Evolutionary conservation across 2,113 vertebrate species (phyloP).

Genomic region (Spermophilus dauricus): DNA sequence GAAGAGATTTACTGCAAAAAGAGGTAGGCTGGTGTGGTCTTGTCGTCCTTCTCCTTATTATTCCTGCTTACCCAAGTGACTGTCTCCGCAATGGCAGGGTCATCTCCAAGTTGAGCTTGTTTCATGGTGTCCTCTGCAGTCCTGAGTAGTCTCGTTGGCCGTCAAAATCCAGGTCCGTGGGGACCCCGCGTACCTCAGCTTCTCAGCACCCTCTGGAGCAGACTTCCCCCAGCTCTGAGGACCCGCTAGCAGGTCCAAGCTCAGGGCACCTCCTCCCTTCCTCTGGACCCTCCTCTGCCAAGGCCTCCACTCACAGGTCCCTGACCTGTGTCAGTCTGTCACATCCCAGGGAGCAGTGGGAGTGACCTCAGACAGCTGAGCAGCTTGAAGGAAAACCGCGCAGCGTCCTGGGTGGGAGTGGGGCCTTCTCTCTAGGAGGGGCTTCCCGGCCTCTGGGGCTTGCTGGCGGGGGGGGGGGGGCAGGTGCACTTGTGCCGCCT

Average conservation of each 20-base stretch:
- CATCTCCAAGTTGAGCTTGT: neutral
- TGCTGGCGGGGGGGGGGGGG: too few species aligned
- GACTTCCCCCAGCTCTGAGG: neutral
- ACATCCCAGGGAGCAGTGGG: neutral
- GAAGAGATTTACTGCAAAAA: neutral
- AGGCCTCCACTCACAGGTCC: neutral
- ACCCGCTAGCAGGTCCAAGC: accelerated
- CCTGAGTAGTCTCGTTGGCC: neutral
- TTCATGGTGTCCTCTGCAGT: neutral
- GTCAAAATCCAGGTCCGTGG: neutral
- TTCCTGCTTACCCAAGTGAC: neutral
- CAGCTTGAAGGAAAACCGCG: neutral
- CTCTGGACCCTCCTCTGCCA: neutral
- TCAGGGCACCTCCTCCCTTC: neutral
- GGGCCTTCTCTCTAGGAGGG: too few species aligned
- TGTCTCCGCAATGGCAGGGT: neutral
- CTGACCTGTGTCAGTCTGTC: too few species aligned
- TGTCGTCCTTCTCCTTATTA: neutral
- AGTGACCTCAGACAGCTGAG: neutral
- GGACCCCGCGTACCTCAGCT: neutral
- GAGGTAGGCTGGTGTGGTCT: neutral
- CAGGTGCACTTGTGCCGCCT: too few species aligned
- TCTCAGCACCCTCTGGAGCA: neutral
- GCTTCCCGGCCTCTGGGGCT: too few species aligned
- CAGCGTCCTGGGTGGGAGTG: too few species aligned